phyloP scores from a whole-genome alignment of 2,888 invertebrate species.

The Drosophila conformis region DNA sequence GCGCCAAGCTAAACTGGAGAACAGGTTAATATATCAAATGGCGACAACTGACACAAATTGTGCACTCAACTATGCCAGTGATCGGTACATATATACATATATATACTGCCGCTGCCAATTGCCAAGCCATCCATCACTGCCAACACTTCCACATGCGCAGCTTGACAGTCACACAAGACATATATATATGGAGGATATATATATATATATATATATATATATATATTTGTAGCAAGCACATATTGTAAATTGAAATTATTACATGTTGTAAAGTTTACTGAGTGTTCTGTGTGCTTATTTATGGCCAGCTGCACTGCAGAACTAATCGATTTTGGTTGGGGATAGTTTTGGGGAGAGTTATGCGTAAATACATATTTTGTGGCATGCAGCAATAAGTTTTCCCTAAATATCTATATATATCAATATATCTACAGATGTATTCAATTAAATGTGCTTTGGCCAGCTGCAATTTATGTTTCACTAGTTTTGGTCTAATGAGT shows the following conservation, averaged over 20 bases:
- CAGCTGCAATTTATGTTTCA: constrained; percentile 66
- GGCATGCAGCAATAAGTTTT: constrained; percentile 66
- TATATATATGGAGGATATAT: constrained; percentile 20
- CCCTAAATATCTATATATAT: constrained; percentile 51
- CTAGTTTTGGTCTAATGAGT: constrained; percentile 63
- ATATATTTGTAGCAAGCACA: constrained; percentile 34
- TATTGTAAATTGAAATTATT: constrained; percentile 75
- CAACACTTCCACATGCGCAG: constrained; percentile 63
- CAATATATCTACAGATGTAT: constrained; percentile 10
- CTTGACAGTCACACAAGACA: constrained; percentile 42
- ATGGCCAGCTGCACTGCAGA: constrained; percentile 64
- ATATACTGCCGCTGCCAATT: constrained; percentile 25
- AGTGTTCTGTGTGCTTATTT: constrained; percentile 58
- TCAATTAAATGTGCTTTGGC: constrained; percentile 68
- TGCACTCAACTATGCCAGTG: constrained; percentile 61
- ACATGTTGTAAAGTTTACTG: constrained; percentile 54
- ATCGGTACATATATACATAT: constrained; percentile 12
- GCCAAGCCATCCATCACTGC: constrained; percentile 70
- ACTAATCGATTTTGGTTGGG: constrained; percentile 58
- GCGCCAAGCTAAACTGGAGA: constrained; percentile 9
- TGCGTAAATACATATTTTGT: constrained; percentile 60
- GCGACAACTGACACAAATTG: constrained; percentile 71
- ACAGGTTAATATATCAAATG: constrained; percentile 65
- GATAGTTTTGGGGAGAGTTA: constrained; percentile 31
- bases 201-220: constrained; percentile 1